Conservation (phyloP, 2,888 invertebrate species). For the Cephus sareptanus region DNA sequence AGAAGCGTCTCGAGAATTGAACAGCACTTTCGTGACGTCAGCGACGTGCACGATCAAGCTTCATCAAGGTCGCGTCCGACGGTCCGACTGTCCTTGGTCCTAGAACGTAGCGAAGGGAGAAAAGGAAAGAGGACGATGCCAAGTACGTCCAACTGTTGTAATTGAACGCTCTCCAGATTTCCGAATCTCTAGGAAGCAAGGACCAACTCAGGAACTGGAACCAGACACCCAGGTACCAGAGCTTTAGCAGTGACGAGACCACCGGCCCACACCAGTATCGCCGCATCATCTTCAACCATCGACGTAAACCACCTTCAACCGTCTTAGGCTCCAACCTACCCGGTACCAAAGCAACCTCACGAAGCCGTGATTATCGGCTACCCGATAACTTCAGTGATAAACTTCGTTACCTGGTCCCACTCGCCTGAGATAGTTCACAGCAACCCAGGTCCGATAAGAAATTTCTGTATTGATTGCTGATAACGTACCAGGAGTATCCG, state of each 20-base stretch:
- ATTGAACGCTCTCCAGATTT: slow-evolving; percentile 44
- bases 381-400: background rate
- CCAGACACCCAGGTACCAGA: slow-evolving; percentile 13
- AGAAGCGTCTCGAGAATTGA: background rate
- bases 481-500: slow-evolving; percentile 47
- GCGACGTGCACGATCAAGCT: slow-evolving; percentile 1
- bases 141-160: slow-evolving; percentile 43
- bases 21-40: background rate
- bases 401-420: background rate
- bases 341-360: background rate
- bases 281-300: slow-evolving; percentile 8
- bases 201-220: slow-evolving; percentile 16
- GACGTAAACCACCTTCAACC: background rate
- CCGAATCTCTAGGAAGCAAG: slow-evolving; percentile 6
- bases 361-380: background rate
- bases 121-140: slow-evolving; percentile 19
- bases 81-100: slow-evolving; percentile 6
- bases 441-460: background rate
- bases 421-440: background rate
- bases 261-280: background rate
- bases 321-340: background rate
- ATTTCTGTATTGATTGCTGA: background rate
- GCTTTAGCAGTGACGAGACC: background rate
- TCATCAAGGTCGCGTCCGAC: slow-evolving; percentile 4
- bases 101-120: slow-evolving; percentile 5